These are phyloP conservation scores for Cathartes aura DNA, from an alignment of 2,113 vertebrate genomes.

Conservation along the genomic window DNA sequence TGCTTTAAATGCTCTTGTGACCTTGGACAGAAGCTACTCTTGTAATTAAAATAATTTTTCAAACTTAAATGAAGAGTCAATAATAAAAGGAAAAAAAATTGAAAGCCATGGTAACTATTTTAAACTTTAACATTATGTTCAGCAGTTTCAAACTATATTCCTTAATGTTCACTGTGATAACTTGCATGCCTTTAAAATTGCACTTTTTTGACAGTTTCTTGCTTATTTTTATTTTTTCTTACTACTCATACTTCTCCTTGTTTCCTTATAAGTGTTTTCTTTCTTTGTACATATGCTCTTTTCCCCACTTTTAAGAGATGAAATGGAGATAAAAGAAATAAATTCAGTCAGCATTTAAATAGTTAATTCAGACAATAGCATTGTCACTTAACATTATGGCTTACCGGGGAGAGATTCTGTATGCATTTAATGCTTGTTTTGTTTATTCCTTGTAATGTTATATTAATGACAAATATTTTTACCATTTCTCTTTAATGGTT, in stretches of 20 bases:
- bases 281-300: not conserved
- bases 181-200: not conserved
- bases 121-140: not conserved
- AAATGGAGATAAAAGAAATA: not conserved
- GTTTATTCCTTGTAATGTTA: not conserved
- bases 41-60: not conserved
- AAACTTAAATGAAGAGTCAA: not conserved
- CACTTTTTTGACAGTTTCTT: not conserved
- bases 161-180: not conserved
- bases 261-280: not conserved
- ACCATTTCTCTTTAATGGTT: not conserved
- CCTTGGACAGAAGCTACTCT: not conserved
- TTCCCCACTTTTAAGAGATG: not conserved
- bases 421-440: not conserved
- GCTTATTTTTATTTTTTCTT: not conserved
- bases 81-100: not conserved
- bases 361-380: not conserved
- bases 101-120: not conserved
- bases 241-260: not conserved
- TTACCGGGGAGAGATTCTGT: not conserved
- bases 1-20: not conserved
- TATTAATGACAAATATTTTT: not conserved
- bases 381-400: not conserved
- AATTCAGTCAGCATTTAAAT: not conserved
- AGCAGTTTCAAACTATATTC: not conserved